Evolutionary conservation across 2,113 vertebrate species (phyloP), one percentile per base, ranked within the genome.

Genomic region (Paradisaea rubra): DNA sequence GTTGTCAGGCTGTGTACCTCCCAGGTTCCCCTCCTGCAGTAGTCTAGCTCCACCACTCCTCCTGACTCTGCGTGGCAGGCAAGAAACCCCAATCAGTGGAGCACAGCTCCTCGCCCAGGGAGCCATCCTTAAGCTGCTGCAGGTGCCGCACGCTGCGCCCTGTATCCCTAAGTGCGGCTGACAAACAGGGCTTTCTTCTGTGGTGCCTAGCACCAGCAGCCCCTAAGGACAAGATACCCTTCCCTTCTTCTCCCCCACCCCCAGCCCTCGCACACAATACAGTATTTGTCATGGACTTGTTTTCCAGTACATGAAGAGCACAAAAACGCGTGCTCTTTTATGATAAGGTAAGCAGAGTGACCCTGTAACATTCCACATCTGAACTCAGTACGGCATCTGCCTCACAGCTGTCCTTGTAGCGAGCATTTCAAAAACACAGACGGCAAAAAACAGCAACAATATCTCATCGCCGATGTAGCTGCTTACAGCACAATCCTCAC

Each of bases 301-400:
- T 97, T 95, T 94, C 60, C 85, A 96, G 95, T 71, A 91, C 96
- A 96, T 74, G 88, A 93, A 95, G 79, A 96, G 89, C 89, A 94
- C 81, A 95, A 94, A 89, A 97, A 95, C 7, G 49, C 56, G 8
- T 91, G 94, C 85, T 96, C 76, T 95, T 95, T 88, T 93, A 95
- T 94, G 96, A 95, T 95, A 96, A 96, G 95, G 95, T 95, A 97
- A 96, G 94, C 89, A 96, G 89, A 91, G 91, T 94, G 94, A 97
- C 95, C 94, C 93, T 95, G 94, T 94, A 95, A 93, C 94, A 95
- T 95, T 96, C 94, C 93, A 94, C 95, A 91, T 96, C 91, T 96
- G 95, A 97, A 95, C 93, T 89, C 82, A 49, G 95, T 95, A 95
- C 66, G 1, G 94, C 95, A 95, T 97, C 96, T 97, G 95, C 96